phyloP scores from a whole-genome alignment of 2,888 invertebrate genomes.

The Tetragonula carbonaria region DNA sequence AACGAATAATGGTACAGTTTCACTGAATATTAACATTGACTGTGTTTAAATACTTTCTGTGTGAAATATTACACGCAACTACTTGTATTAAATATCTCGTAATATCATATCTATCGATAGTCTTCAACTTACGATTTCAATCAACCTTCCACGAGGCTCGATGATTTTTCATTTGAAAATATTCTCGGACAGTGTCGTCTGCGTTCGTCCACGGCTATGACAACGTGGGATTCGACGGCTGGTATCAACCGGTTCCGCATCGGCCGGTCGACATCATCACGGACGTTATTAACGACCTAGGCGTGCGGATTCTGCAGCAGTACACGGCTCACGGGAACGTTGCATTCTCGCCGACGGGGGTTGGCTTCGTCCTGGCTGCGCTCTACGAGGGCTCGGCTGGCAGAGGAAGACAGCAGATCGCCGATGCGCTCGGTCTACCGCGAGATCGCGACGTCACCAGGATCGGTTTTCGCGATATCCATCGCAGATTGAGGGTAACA shows the following conservation, averaged over 20 bases:
- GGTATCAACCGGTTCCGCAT: constrained; percentile 68
- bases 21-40: too few species aligned
- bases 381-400: constrained; percentile 92
- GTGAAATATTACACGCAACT: too few species aligned
- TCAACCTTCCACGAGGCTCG: neutral
- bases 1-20: too few species aligned
- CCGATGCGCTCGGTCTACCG: constrained; percentile 89
- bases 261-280: constrained; percentile 90
- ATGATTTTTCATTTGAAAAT: constrained; percentile 17
- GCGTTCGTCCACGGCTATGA: constrained; percentile 64
- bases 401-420: constrained; percentile 89
- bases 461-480: constrained; percentile 92
- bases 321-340: constrained; percentile 86
- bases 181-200: constrained; percentile 61
- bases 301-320: constrained; percentile 83
- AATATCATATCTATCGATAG: too few species aligned
- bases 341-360: constrained; percentile 93
- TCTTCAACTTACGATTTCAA: neutral
- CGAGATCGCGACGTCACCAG: constrained; percentile 90
- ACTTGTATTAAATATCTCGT: too few species aligned
- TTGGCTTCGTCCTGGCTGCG: constrained; percentile 91
- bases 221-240: constrained; percentile 59
- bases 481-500: constrained; percentile 91
- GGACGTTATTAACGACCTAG: constrained; percentile 91
- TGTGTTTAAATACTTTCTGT: too few species aligned